A percentile compares a stretch with the other conserved stretches of the same genome.
Conservation (phyloP, 1,140 invertebrate species). For the Globodera rostochiensis region DNA sequence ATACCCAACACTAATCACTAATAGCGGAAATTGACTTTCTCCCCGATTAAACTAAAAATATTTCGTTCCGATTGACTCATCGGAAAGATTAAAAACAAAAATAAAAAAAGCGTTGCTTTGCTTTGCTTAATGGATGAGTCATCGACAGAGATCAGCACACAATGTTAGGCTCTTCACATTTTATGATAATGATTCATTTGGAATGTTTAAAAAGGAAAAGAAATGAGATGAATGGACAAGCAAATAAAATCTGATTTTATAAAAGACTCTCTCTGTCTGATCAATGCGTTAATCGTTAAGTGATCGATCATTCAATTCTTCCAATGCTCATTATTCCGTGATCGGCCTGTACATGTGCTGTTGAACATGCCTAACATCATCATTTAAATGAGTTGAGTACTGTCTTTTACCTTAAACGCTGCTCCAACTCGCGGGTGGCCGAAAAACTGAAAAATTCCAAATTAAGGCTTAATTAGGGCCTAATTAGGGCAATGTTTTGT, state of each 20-base stretch:
- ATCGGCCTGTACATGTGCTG: constrained; percentile 53
- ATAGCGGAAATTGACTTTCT: not conserved
- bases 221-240: not conserved
- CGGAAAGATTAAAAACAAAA: not conserved
- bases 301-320: not conserved
- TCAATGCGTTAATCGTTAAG: too few species aligned
- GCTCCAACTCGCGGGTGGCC: constrained; percentile 48
- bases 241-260: not conserved
- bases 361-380: constrained; percentile 37
- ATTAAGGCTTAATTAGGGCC: not conserved
- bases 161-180: not conserved
- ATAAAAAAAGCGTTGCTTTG: not conserved
- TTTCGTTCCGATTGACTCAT: not conserved
- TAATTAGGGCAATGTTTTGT: not conserved
- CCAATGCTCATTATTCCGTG: not conserved
- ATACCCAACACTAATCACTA: not conserved
- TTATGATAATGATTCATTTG: not conserved
- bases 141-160: not conserved
- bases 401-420: constrained; percentile 41
- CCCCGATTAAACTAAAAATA: not conserved
- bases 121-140: not conserved
- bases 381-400: not conserved
- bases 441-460: not conserved
- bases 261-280: too few species aligned
- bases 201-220: not conserved